Conservation (phyloP, 1,140 invertebrate genomes). For the Hypothenemus hampei region DNA sequence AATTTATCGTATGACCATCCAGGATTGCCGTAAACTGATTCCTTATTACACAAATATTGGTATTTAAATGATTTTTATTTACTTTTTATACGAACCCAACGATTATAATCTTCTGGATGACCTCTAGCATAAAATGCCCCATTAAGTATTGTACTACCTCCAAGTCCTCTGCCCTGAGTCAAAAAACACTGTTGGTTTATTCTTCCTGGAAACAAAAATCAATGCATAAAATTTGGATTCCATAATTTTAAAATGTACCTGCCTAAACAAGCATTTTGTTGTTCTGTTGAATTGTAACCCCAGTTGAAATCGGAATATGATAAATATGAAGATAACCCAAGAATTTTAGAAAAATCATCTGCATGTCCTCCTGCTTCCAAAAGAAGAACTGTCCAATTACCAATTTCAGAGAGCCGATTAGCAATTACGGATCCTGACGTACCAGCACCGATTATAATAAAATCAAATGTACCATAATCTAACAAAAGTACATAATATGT, state of each 20-base stretch:
- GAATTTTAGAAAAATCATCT: slow-evolving; percentile 30
- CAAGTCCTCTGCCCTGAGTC: slow-evolving; percentile 60
- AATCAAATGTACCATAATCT: slow-evolving; percentile 30
- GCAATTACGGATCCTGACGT: slow-evolving; percentile 29
- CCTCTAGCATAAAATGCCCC: slow-evolving; percentile 86
- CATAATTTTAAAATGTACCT: slow-evolving; percentile 33
- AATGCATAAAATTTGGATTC: neutral
- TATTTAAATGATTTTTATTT: no score
- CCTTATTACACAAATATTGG: no score
- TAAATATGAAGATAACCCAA: slow-evolving; percentile 16
- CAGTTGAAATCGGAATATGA: slow-evolving; percentile 50
- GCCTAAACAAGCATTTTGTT: slow-evolving; percentile 19
- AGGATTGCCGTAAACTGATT: slow-evolving; percentile 62
- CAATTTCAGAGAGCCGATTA: slow-evolving; percentile 24
- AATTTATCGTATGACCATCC: slow-evolving; percentile 63
- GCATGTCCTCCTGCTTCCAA: slow-evolving; percentile 37
- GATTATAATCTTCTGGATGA: slow-evolving; percentile 56
- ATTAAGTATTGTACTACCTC: slow-evolving; percentile 75
- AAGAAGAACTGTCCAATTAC: slow-evolving; percentile 48
- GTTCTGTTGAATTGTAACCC: slow-evolving; percentile 57
- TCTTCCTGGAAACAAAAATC: slow-evolving; percentile 8
- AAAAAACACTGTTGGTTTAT: slow-evolving; percentile 48
- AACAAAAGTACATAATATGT: no score
- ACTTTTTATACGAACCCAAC: slow-evolving; percentile 60
- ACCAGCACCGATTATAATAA: slow-evolving; percentile 32